A percentile compares a stretch with the other conserved stretches of the same genome.
These are phyloP conservation scores for Cossypha polioptera DNA, from an alignment of 2,797 vertebrate genomes.

Conservation along the genomic window DNA sequence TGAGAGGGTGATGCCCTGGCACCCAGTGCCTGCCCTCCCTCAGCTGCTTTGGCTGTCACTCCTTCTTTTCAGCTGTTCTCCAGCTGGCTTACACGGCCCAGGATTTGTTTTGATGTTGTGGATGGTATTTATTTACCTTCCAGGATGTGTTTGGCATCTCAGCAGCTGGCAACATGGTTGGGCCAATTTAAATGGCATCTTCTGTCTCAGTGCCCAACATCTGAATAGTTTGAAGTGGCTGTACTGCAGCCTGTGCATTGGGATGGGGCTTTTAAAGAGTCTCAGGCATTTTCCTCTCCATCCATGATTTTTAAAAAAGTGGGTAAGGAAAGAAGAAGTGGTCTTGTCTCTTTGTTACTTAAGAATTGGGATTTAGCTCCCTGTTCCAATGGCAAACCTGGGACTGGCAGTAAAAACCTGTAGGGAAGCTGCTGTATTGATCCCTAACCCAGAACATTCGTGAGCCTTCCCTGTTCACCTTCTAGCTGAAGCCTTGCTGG, in stretches of 20 bases:
- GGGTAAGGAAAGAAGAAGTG: neutral
- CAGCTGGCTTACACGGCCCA: neutral
- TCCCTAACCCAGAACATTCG: neutral
- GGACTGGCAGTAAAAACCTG: neutral
- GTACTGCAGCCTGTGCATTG: neutral
- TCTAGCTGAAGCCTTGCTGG: neutral
- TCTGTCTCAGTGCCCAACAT: neutral
- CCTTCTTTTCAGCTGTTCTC: neutral
- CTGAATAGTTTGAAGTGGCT: neutral
- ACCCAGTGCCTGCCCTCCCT: neutral
- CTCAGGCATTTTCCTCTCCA: neutral
- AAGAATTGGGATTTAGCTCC: neutral
- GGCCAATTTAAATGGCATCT: neutral
- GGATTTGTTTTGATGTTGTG: neutral
- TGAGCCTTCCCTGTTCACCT: neutral
- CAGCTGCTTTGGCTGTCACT: neutral
- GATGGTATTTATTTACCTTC: neutral
- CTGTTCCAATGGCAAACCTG: neutral
- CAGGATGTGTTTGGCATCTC: neutral
- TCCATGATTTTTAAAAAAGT: neutral
- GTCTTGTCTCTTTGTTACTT: neutral
- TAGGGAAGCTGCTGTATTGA: neutral
- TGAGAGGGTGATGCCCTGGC: neutral
- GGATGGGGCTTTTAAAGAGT: neutral
- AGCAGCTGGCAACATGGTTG: neutral